Conservation (phyloP, 2,888 invertebrate species). For the Ochropleura leucogaster region DNA sequence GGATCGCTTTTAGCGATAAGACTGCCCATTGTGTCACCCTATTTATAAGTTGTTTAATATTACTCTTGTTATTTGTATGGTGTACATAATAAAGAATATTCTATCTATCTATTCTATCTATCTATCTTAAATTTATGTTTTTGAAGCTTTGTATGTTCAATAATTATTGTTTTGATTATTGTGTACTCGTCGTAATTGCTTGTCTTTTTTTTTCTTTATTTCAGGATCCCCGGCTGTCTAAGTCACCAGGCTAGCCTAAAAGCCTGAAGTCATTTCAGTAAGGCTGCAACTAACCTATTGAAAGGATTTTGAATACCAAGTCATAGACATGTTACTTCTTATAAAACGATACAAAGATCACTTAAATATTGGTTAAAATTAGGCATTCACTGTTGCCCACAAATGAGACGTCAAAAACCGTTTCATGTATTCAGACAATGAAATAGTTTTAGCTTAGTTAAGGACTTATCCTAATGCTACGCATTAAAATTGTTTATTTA, state of each 20-base stretch:
- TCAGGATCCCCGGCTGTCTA: not conserved
- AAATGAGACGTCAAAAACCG: not conserved
- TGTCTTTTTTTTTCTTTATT: no score
- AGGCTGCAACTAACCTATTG: not conserved
- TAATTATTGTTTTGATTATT: no score
- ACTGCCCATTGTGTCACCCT: no score
- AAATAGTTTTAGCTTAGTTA: not conserved
- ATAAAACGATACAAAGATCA: not conserved
- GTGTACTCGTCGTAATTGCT: no score
- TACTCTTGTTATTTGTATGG: no score
- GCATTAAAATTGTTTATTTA: constrained; percentile 1
- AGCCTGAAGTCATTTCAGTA: not conserved
- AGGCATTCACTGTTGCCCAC: not conserved
- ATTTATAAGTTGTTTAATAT: no score
- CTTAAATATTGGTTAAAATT: not conserved
- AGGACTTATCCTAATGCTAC: not conserved
- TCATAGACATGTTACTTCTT: not conserved
- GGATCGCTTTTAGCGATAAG: no score
- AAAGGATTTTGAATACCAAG: not conserved
- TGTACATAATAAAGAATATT: no score
- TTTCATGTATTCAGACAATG: not conserved
- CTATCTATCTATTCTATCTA: no score
- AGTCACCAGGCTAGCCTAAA: not conserved
- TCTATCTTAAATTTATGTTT: no score
- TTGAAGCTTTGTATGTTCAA: no score